Conservation (phyloP, 92 coral and sea anemone species). For the Phymanthus crucifer region DNA sequence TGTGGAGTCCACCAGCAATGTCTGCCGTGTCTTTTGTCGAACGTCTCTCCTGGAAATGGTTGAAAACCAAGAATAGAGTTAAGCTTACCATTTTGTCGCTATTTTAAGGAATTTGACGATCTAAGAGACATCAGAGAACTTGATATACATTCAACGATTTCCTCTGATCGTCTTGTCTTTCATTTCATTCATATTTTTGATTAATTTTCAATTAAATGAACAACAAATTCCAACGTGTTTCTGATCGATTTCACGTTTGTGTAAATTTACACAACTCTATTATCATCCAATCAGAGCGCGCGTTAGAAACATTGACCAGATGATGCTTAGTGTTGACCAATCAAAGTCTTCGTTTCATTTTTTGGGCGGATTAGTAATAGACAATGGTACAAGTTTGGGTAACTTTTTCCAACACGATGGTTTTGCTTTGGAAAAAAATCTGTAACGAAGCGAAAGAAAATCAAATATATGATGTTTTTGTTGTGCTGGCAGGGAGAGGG, state of each 20-base stretch:
- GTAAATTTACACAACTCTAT: not conserved
- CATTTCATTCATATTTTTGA: not conserved
- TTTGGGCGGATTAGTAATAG: not conserved
- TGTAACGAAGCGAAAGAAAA: not conserved
- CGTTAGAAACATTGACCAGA: not conserved
- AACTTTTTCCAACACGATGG: not conserved
- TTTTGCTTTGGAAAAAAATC: not conserved
- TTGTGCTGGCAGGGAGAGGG: not conserved
- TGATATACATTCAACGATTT: not conserved
- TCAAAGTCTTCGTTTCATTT: not conserved
- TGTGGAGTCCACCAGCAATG: no score
- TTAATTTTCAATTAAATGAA: not conserved
- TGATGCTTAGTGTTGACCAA: constrained; percentile 20
- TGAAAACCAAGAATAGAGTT: not conserved
- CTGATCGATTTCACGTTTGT: not conserved
- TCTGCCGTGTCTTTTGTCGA: no score
- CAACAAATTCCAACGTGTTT: constrained; percentile 5
- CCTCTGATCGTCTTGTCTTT: not conserved
- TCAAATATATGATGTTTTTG: not conserved
- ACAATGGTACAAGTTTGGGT: not conserved
- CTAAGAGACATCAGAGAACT: not conserved
- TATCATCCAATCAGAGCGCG: constrained; percentile 20
- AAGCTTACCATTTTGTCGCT: not conserved
- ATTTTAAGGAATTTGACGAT: not conserved
- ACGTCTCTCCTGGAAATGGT: no score